A percentile compares a stretch with the other conserved stretches of the same genome.
Conservation (phyloP, 2,797 vertebrate genomes). For the Benthosema pterotum region DNA sequence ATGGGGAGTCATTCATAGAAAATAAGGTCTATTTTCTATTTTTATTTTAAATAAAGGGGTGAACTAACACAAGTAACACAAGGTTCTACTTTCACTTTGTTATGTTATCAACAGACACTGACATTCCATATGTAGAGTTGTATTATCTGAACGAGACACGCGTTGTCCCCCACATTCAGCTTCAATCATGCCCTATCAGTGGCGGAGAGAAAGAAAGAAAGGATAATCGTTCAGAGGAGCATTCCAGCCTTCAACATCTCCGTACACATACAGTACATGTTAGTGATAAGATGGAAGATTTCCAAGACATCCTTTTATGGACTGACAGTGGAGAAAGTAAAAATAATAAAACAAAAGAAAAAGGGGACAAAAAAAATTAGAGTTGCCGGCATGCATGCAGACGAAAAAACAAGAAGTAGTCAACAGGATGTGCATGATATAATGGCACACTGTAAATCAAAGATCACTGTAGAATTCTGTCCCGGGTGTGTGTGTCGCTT, state of each 20-base stretch:
- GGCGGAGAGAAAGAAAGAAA: constrained; percentile 8
- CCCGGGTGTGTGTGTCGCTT: constrained; percentile 24
- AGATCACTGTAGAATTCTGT: constrained; percentile 38
- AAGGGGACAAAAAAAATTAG: constrained; percentile 38
- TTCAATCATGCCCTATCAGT: constrained; percentile 20
- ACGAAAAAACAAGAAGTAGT: constrained; percentile 39
- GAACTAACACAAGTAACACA: neutral
- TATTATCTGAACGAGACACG: neutral
- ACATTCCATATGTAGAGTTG: neutral
- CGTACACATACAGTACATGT: constrained; percentile 19
- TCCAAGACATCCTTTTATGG: constrained; percentile 28
- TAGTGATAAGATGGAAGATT: constrained; percentile 16
- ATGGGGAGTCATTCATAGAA: no score
- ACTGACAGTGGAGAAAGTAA: constrained; percentile 8
- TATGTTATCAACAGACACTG: neutral
- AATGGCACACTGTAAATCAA: constrained; percentile 43
- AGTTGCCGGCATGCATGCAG: constrained; percentile 37
- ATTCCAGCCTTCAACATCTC: constrained; percentile 19
- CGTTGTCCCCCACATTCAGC: constrained; percentile 7
- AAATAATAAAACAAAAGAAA: neutral
- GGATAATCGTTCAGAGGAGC: constrained; percentile 40
- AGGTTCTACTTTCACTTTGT: neutral
- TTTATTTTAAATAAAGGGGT: no score
- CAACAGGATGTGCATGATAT: constrained; percentile 18
- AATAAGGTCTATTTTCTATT: no score